Conservation (phyloP, 2,797 vertebrate genomes). For the Fratercula arctica region DNA sequence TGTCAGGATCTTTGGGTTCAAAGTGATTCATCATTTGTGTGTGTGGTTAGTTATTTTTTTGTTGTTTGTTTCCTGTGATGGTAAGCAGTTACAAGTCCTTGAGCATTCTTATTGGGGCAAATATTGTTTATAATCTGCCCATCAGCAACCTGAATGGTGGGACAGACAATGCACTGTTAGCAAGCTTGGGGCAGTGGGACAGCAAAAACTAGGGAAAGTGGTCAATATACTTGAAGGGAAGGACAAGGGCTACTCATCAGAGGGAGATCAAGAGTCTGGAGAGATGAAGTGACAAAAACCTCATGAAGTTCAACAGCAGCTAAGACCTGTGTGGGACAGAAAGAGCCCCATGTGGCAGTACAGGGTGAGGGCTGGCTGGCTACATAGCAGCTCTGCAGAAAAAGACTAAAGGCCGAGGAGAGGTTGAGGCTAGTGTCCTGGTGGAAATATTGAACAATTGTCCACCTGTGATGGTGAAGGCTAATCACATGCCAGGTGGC, state of each 20-base stretch:
- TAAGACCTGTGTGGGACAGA: neutral
- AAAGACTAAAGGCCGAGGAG: neutral
- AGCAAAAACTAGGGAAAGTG: neutral
- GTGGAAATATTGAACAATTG: neutral
- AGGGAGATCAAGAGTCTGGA: neutral
- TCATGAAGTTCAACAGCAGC: neutral
- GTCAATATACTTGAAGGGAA: neutral
- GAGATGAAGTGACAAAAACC: neutral
- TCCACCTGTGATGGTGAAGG: neutral
- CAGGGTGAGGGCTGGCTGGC: neutral
- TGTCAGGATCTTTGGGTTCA: neutral
- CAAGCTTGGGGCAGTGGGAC: neutral
- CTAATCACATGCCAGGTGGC: neutral
- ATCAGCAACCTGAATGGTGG: neutral
- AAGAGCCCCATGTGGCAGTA: neutral
- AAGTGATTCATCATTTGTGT: neutral
- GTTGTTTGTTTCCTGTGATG: neutral
- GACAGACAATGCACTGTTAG: neutral
- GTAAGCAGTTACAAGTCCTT: neutral
- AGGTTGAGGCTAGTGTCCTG: neutral
- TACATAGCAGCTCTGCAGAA: neutral
- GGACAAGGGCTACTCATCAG: neutral
- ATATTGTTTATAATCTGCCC: neutral
- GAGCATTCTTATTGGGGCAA: neutral
- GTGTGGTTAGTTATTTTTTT: neutral